Conservation (phyloP, 2,797 vertebrate genomes). For the Mus caroli region DNA sequence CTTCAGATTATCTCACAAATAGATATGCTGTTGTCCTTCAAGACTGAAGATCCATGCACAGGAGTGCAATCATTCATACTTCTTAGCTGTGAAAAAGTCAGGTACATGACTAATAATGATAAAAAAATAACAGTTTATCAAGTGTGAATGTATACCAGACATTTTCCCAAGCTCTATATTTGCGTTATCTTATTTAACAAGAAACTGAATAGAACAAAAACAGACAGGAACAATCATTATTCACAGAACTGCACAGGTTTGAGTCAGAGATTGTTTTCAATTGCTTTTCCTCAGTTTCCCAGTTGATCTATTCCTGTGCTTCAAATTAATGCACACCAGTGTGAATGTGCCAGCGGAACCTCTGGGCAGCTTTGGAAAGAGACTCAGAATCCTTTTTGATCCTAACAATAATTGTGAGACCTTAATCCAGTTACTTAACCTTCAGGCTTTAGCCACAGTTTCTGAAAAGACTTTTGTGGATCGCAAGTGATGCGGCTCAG, state of each 20-base stretch:
- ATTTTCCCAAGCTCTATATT: background rate
- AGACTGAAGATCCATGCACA: conserved; percentile 73
- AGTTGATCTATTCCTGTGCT: conserved; percentile 13
- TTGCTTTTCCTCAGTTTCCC: conserved; percentile 15
- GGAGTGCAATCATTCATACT: conserved; percentile 60
- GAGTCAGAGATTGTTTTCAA: background rate
- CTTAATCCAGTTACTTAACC: conserved; percentile 23
- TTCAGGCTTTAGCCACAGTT: conserved; percentile 12
- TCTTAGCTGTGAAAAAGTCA: conserved; percentile 61
- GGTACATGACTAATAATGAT: conserved; percentile 26
- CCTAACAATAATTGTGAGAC: conserved; percentile 34
- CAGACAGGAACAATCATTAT: conserved; percentile 36
- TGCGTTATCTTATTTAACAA: conserved; percentile 73
- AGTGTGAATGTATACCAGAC: background rate
- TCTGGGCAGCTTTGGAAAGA: background rate
- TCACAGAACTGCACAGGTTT: background rate
- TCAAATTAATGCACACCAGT: background rate
- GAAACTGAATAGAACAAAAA: conserved; percentile 10
- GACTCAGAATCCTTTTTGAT: background rate
- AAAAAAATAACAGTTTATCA: conserved; percentile 61
- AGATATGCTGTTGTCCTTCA: conserved; percentile 84
- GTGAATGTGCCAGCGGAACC: background rate
- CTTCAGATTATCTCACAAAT: conserved; percentile 84
- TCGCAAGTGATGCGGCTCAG: background rate
- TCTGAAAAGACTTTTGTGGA: background rate